Percentiles rank a stretch among this genome's conserved stretches.
phyloP scores from a whole-genome alignment of 2,888 invertebrate species.

The Tipula helvola region DNA sequence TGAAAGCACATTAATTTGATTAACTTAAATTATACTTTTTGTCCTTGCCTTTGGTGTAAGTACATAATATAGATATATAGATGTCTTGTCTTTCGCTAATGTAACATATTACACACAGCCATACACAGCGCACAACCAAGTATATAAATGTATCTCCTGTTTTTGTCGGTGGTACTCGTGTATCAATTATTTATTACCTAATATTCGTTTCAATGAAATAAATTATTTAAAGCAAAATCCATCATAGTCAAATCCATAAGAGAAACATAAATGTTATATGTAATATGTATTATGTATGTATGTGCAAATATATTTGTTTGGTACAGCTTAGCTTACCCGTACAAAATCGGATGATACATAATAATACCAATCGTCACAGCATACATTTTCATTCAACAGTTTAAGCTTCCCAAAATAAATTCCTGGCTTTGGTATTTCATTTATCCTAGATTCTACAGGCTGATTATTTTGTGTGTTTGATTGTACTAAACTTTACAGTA shows the following conservation, averaged over 20 bases:
- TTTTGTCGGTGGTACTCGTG: background rate
- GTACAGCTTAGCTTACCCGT: too few species aligned
- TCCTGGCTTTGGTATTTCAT: too few species aligned
- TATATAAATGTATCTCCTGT: background rate
- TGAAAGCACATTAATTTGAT: slow-evolving; percentile 4
- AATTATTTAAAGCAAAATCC: background rate
- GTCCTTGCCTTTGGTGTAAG: background rate
- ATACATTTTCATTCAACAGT: too few species aligned
- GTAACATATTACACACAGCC: background rate
- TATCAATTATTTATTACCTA: background rate
- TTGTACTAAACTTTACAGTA: too few species aligned
- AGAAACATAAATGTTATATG: background rate
- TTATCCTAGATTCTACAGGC: too few species aligned
- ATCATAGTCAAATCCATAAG: background rate
- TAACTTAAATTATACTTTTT: background rate
- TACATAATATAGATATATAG: background rate
- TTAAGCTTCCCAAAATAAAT: too few species aligned
- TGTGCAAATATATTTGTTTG: background rate
- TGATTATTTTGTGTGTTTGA: too few species aligned
- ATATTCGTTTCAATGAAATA: background rate
- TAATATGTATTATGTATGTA: background rate
- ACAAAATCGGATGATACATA: too few species aligned
- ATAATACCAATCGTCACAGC: too few species aligned
- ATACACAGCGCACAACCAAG: background rate
- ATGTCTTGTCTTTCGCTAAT: background rate